phyloP scores from a whole-genome alignment of 2,888 invertebrate species.

The Ochropleura plecta region DNA sequence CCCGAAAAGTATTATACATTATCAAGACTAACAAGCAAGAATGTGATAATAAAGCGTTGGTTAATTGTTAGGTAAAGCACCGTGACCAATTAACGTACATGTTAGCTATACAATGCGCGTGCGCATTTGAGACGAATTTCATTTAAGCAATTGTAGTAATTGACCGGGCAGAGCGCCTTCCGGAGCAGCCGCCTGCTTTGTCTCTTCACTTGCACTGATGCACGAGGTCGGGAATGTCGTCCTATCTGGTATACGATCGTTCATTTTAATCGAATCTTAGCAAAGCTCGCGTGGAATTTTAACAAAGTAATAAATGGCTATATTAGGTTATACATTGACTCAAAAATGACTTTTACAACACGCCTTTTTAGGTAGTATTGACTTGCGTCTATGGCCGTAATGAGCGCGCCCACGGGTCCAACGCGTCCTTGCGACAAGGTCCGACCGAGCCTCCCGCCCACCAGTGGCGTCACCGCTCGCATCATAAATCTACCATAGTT shows the following conservation, averaged over 20 bases:
- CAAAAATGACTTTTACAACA: constrained; percentile 58
- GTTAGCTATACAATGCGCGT: constrained; percentile 76
- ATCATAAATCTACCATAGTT: constrained; percentile 56
- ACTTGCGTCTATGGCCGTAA: constrained; percentile 70
- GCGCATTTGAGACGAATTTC: constrained; percentile 86
- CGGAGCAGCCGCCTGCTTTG: constrained; percentile 80
- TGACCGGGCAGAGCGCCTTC: constrained; percentile 85
- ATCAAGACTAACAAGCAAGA: constrained; percentile 69
- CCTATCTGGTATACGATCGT: constrained; percentile 45
- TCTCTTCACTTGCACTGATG: constrained; percentile 76
- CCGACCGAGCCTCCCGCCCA: constrained; percentile 85
- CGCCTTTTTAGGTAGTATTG: constrained; percentile 83
- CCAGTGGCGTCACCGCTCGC: constrained; percentile 66
- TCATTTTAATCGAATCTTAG: constrained; percentile 39
- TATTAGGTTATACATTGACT: constrained; percentile 63
- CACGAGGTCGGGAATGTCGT: constrained; percentile 63
- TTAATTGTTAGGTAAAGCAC: constrained; percentile 87
- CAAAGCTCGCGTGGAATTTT: constrained; percentile 44
- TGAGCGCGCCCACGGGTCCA: constrained; percentile 79
- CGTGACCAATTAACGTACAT: constrained; percentile 88
- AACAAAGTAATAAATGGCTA: constrained; percentile 47
- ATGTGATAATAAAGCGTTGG: constrained; percentile 75
- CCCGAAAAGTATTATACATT: constrained; percentile 55
- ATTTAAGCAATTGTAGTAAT: constrained; percentile 90
- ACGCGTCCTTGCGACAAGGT: constrained; percentile 88